Evolutionary conservation across 2,113 vertebrate species (phyloP).

Genomic region (Stigmatopora argus): DNA sequence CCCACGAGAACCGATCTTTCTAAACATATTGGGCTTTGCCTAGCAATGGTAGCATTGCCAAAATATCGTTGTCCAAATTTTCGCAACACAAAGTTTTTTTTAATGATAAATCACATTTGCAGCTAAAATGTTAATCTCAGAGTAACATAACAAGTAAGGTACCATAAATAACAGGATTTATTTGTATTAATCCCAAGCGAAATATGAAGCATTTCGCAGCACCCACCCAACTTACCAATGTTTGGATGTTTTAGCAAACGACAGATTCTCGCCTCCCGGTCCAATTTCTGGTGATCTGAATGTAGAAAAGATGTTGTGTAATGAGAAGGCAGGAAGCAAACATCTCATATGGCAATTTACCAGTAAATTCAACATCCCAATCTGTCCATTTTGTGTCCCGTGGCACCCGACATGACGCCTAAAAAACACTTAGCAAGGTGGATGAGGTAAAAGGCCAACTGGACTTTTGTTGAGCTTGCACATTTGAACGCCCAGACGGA

Average conservation of each 20-base stretch:
- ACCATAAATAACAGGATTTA: too few species aligned
- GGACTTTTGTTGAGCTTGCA: conserved; percentile 12
- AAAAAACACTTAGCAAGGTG: neutral
- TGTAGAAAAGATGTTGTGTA: neutral
- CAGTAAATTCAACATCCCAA: neutral
- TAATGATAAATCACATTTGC: too few species aligned
- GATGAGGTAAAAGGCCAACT: neutral
- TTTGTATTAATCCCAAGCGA: too few species aligned
- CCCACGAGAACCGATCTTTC: too few species aligned
- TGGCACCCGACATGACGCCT: conserved; percentile 2
- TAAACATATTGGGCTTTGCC: too few species aligned
- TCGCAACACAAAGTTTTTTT: too few species aligned
- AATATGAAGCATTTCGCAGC: neutral
- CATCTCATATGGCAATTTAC: too few species aligned
- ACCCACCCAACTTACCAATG: conserved; percentile 55
- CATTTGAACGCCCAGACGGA: conserved; percentile 13
- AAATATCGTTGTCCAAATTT: too few species aligned
- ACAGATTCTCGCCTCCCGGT: conserved; percentile 66
- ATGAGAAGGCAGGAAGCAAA: neutral
- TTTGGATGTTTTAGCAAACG: conserved; percentile 68
- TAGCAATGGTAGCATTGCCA: too few species aligned
- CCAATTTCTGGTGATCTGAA: conserved; percentile 68
- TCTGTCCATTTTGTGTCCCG: neutral
- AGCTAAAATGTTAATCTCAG: too few species aligned
- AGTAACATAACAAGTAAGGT: too few species aligned